Conservation (phyloP, 1,140 invertebrate genomes). For the Probaryconus sp. region DNA sequence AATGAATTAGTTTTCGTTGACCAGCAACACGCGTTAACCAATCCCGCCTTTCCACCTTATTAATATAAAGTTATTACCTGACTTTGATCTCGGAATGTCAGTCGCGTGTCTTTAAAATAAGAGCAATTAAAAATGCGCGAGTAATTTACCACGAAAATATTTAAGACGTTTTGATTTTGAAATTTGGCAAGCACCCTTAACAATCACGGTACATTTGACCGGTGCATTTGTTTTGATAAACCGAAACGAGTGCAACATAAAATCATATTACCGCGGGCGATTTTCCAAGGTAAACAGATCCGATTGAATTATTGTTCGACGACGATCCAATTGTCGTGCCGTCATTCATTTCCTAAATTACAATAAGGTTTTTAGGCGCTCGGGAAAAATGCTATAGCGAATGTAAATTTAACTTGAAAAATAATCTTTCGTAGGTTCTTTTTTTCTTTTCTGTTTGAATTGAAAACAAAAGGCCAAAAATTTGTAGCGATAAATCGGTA, state of each 20-base stretch:
- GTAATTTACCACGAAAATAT: slow-evolving; percentile 29
- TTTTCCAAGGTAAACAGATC: slow-evolving; percentile 58
- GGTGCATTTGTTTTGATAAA: slow-evolving; percentile 54
- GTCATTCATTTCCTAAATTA: slow-evolving; percentile 53
- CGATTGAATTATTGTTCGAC: slow-evolving; percentile 56
- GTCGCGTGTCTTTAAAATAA: slow-evolving; percentile 1
- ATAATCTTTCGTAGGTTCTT: too few relatives aligned
- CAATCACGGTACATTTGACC: slow-evolving; percentile 57
- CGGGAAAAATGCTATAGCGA: too few relatives aligned
- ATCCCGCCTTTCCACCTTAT: too few relatives aligned
- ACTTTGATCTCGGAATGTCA: not conserved
- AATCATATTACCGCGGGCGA: slow-evolving; percentile 49
- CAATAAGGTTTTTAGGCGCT: too few relatives aligned
- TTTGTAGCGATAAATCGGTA: too few relatives aligned
- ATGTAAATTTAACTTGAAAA: too few relatives aligned
- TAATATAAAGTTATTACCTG: too few relatives aligned
- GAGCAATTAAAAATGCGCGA: slow-evolving; percentile 19
- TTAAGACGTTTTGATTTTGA: slow-evolving; percentile 45
- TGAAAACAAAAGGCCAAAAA: not conserved
- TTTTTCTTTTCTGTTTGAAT: too few relatives aligned
- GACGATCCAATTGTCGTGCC: slow-evolving; percentile 57
- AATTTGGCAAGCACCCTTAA: slow-evolving; percentile 58
- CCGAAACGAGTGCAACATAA: slow-evolving; percentile 43
- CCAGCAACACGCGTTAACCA: too few relatives aligned
- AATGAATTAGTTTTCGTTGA: too few relatives aligned